Conservation (phyloP, 2,113 vertebrate species). For the Rynchops niger region DNA sequence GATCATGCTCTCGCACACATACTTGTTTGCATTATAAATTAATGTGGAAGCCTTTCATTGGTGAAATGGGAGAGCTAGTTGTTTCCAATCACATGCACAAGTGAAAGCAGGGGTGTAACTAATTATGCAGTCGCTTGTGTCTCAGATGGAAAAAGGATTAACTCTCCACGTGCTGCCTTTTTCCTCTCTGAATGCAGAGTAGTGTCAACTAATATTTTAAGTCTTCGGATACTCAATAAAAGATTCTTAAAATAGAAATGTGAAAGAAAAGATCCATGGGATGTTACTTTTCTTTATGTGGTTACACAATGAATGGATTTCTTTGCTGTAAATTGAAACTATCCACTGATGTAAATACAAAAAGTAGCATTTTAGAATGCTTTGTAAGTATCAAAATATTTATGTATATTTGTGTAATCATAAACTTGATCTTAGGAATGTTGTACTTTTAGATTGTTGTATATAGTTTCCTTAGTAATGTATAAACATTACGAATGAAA, state of each 20-base stretch:
- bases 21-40: conserved; percentile 36
- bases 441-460: background rate
- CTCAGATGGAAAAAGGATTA: conserved; percentile 23
- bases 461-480: conserved; percentile 27
- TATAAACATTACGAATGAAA: conserved; percentile 25
- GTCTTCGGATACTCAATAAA: background rate
- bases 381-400: conserved; percentile 8
- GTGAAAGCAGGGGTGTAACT: conserved; percentile 17
- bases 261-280: background rate
- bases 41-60: conserved; percentile 40
- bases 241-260: background rate
- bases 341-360: background rate
- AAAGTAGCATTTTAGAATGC: background rate
- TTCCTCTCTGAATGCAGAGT: background rate
- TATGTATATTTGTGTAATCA: background rate
- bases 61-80: conserved; percentile 36
- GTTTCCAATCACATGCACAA: conserved; percentile 26
- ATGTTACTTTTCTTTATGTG: background rate
- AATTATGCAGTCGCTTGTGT: conserved; percentile 22
- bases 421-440: background rate
- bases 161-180: background rate
- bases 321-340: background rate
- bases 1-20: background rate
- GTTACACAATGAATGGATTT: background rate
- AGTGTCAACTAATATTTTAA: background rate